Base-by-base conservation (phyloP, 1,140 invertebrate species). In the Trachymyrmex cornetzi region DNA sequence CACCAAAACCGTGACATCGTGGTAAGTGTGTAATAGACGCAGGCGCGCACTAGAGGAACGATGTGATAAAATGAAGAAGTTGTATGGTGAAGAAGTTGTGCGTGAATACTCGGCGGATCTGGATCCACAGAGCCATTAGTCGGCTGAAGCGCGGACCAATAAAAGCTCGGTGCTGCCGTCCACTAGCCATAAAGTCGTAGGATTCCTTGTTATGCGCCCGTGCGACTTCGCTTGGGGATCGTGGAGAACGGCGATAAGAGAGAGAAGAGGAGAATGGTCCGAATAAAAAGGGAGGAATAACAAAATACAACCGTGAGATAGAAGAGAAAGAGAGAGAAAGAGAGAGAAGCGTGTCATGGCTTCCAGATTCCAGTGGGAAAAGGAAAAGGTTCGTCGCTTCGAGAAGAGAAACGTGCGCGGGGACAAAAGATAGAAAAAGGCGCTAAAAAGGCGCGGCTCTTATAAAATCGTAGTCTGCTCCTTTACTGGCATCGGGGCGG, bases 391-490 rank as follows among this genome's bases (percentile, higher is more conserved):
- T 59, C 53, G 1, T 27, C 24, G 16, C 9, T 34, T 22, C 27
- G 55, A 34, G 24, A 64, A 72, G 85, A 72, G 86, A 88, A 77
- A 87, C 67, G 61, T 57, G 53, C 44, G 44, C 64, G 67, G 72
- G 72, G 59, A 63, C 75, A 91, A 92, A 92, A 92, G 87, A 74
- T 55, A 91, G 91, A 93, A 93, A 92, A 93, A 93, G 93, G 91
- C 93, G 92, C 77, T 93, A 92, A 93, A 93, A 94, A 94, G 93
- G 93, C 91, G 93, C 93, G 92, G 93, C 92, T 92, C 92, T 94
- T 94, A 93, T 94, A 94, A 94, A 94, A 94, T 94, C 91, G 92
- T 92, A 91, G 92, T 87, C 91, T 77, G 93, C 91, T 92, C 92
- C 91, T 94, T 94, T 94, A 94, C 93, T 93, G 93, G 93, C 88